A percentile compares a stretch with the other conserved stretches of the same genome.
These are phyloP conservation scores for Ceratina calcarata DNA, from an alignment of 1,140 invertebrate genomes.

Conservation along the genomic window DNA sequence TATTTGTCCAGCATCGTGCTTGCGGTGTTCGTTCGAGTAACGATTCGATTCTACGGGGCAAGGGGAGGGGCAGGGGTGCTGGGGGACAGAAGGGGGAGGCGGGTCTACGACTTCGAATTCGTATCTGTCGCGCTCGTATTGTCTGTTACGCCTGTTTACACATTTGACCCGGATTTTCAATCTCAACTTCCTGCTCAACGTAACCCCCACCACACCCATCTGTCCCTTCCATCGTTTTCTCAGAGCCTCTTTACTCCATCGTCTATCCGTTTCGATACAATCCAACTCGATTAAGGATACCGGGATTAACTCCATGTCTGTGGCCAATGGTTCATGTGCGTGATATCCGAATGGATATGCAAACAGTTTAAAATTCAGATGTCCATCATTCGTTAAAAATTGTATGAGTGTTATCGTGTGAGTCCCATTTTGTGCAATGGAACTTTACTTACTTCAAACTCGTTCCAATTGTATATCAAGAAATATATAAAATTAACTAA, in stretches of 20 bases:
- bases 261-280: conserved; percentile 53
- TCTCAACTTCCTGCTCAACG: conserved; percentile 40
- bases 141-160: conserved; percentile 62
- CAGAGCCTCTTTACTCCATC: not conserved
- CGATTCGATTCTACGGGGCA: conserved; percentile 65
- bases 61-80: no score
- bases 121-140: conserved; percentile 60
- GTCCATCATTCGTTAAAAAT: not conserved
- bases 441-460: no score
- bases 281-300: conserved; percentile 64
- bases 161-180: conserved; percentile 64
- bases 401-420: no score
- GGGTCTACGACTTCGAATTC: conserved; percentile 55
- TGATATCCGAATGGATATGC: not conserved
- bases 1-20: conserved; percentile 73
- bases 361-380: conserved; percentile 19
- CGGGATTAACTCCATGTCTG: conserved; percentile 59
- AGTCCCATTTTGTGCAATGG: no score
- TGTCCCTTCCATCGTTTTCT: no score
- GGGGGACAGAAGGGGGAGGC: no score
- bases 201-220: no score
- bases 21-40: conserved; percentile 70
- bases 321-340: not conserved
- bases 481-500: no score
- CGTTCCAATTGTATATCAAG: no score